phyloP scores from a whole-genome alignment of 2,888 invertebrate species.

The Caenorhabditis japonica region DNA sequence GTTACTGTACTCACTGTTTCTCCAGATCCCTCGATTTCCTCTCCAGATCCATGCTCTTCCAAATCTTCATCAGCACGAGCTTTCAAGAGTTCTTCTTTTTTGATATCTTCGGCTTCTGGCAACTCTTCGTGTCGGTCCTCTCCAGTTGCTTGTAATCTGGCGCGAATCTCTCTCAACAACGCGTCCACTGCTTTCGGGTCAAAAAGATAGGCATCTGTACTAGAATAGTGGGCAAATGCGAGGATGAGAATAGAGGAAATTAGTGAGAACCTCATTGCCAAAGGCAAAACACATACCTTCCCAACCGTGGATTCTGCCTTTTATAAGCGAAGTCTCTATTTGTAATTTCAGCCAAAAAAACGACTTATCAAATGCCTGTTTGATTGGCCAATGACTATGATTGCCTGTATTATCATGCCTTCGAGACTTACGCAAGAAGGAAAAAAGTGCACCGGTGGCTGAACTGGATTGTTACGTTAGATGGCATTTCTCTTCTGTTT shows the following conservation, averaged over 20 bases:
- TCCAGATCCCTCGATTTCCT: conserved; percentile 32
- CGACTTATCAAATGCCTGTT: conserved; percentile 53
- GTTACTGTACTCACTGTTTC: conserved; percentile 26
- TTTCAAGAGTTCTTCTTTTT: conserved; percentile 29
- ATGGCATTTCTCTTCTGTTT: conserved; percentile 27
- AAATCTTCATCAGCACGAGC: conserved; percentile 38
- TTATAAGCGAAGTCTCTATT: conserved; percentile 40
- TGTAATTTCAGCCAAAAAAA: conserved; percentile 42
- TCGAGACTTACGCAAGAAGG: conserved; percentile 55
- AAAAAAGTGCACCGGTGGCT: conserved; percentile 49
- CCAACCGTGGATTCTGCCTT: conserved; percentile 37
- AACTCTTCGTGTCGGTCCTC: conserved; percentile 18
- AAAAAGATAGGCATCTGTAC: conserved; percentile 35
- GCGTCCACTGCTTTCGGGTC: conserved; percentile 50
- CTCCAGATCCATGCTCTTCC: conserved; percentile 35
- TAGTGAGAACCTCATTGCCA: conserved; percentile 28
- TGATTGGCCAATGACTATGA: conserved; percentile 42
- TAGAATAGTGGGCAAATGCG: conserved; percentile 16
- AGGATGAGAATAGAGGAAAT: conserved; percentile 26
- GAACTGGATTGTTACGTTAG: conserved; percentile 53
- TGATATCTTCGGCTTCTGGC: conserved; percentile 34
- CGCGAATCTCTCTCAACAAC: conserved; percentile 46
- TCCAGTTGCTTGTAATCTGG: conserved; percentile 35
- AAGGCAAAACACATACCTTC: conserved; percentile 9
- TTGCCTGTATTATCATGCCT: conserved; percentile 50